Conservation (phyloP, 2,888 invertebrate species). For the Catocala sponsa region DNA sequence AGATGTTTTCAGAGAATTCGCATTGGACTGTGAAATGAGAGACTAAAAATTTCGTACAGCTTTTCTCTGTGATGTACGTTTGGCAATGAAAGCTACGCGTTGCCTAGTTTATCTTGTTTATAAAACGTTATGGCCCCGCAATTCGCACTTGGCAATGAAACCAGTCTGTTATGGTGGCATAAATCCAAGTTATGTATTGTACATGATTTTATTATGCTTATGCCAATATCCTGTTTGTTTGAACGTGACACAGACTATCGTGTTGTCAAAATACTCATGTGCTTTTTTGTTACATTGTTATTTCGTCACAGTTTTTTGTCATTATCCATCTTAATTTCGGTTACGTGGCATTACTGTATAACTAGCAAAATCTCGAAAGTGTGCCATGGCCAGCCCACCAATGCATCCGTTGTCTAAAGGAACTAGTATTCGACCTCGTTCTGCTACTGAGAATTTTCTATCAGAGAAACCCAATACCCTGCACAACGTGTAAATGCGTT, state of each 20-base stretch:
- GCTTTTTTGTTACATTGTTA: too few relatives aligned
- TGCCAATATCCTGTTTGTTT: slow-evolving; percentile 23
- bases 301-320: too few relatives aligned
- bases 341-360: too few relatives aligned
- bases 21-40: slow-evolving; percentile 13
- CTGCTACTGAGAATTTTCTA: too few relatives aligned
- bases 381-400: too few relatives aligned
- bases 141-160: slow-evolving; percentile 30
- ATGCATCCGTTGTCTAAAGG: too few relatives aligned
- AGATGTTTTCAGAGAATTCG: slow-evolving; percentile 6
- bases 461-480: too few relatives aligned
- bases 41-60: not conserved
- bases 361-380: too few relatives aligned
- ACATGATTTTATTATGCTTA: slow-evolving; percentile 28
- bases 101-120: slow-evolving; percentile 29
- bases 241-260: not conserved
- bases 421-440: too few relatives aligned
- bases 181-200: slow-evolving; percentile 29
- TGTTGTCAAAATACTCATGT: too few relatives aligned
- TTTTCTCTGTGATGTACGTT: slow-evolving; percentile 1
- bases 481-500: too few relatives aligned
- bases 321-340: too few relatives aligned
- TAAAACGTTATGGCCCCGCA: slow-evolving; percentile 21
- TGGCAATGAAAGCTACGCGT: slow-evolving; percentile 5
- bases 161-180: slow-evolving; percentile 27